Base-by-base conservation (phyloP, 2,888 invertebrate genomes). In the Sinohyriopsis cumingii region DNA sequence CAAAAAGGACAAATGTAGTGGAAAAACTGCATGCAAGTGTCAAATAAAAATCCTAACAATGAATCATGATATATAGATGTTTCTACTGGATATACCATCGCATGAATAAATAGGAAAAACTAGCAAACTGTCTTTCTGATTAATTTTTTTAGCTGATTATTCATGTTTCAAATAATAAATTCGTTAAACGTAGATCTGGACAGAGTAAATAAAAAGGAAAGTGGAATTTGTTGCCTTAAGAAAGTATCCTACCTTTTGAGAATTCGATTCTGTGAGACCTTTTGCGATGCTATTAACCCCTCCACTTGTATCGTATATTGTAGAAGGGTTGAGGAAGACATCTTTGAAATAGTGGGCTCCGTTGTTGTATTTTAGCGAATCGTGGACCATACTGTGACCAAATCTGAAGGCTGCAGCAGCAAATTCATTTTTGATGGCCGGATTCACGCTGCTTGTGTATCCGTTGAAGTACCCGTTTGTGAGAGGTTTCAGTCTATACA, bases 311-410 rank as follows among this genome's bases (percentile, higher is more conserved):
- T 59, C 59, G 24, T 59, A 59, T 3, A 59, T 2, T 24, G 22
- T 2, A 22, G 24, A 12, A 24, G 59, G 59, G 15, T 59, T 59
- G 22, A 59, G 59, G 20, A 59, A 59, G 22, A 59, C 59, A 19
- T 59, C 59, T 24, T 59, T 59, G 24, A 59, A 24, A 22, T 22
- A 24, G 1, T 22, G 2, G 15, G 1, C 24, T 12, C 3, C 59
- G 22, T 24, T 24, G 22, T 22, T 22, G 24, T 59, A 22, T 24
- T 22, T 24, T 1, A 59, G 9, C 1, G 22, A 24, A 24, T 59
- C 59, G 59, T 24, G 59, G 22, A 59, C 59, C 59, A 12, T 18
- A 3, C 59, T 59, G 59, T 59, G 59, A 12, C 59, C 59, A 59
- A 59, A 59, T 24, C 59, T n/a, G 20, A 59, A 59, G 22, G 59